Evolutionary conservation across 2,888 invertebrate genomes (phyloP).

Genomic region (Anarsia innoxiella): DNA sequence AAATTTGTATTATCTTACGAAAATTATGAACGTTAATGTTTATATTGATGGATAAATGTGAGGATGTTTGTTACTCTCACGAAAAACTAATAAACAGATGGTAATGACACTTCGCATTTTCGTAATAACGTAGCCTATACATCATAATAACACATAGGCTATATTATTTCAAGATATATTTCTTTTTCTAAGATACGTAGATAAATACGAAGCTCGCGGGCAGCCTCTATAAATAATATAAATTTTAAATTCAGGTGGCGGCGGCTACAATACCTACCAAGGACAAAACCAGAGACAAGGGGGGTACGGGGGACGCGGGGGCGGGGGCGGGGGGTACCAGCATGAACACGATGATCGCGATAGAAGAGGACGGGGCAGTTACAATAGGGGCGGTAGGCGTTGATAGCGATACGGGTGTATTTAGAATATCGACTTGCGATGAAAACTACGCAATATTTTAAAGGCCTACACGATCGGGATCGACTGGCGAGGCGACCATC

Average conservation of each 20-base stretch:
- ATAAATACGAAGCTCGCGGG: not conserved
- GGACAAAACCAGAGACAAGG: conserved; percentile 22
- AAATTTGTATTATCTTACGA: not conserved
- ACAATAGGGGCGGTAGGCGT: conserved; percentile 41
- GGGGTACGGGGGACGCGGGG: conserved; percentile 23
- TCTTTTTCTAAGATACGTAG: not conserved
- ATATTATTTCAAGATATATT: not conserved
- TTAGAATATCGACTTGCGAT: too few relatives aligned
- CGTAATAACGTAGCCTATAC: not conserved
- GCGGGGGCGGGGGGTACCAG: conserved; percentile 40
- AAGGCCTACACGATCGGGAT: too few relatives aligned
- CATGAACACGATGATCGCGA: conserved; percentile 62
- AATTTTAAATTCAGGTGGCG: conserved; percentile 6
- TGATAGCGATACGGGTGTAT: too few relatives aligned
- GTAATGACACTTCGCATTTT: not conserved
- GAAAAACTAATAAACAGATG: not conserved
- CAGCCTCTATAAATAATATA: too few relatives aligned
- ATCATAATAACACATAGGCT: not conserved
- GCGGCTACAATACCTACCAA: conserved; percentile 19
- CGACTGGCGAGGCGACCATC: too few relatives aligned
- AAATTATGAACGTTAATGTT: not conserved
- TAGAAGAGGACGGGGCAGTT: conserved; percentile 42
- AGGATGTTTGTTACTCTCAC: not conserved
- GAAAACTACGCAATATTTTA: too few relatives aligned
- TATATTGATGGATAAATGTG: not conserved